A percentile compares a stretch with the other conserved stretches of the same genome.
Conservation (phyloP, 2,113 vertebrate species). For the Anas platyrhynchos region DNA sequence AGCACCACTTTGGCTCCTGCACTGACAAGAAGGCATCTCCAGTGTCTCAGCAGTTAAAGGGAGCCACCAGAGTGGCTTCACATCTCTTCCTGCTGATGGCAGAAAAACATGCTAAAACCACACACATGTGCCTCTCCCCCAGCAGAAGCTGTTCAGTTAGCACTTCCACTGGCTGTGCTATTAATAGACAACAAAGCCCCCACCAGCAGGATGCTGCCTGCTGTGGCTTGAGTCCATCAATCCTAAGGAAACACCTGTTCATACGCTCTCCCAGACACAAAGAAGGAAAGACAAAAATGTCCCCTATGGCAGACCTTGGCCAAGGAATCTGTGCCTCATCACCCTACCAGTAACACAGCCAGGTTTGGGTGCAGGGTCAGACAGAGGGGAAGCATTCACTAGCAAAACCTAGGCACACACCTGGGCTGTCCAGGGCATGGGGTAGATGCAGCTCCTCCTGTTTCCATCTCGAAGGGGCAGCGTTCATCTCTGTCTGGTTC, state of each 20-base stretch:
- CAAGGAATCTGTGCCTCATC: background rate
- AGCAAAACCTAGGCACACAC: background rate
- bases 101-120: background rate
- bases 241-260: background rate
- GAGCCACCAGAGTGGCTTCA: background rate
- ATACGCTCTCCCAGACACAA: background rate
- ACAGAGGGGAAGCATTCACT: accelerated
- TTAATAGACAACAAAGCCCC: background rate
- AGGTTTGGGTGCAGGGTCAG: background rate
- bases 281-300: background rate
- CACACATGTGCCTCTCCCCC: accelerated
- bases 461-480: slow-evolving; percentile 11
- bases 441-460: background rate
- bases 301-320: accelerated
- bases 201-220: background rate
- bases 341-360: background rate
- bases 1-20: background rate
- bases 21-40: background rate
- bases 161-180: no score
- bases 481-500: background rate
- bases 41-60: accelerated
- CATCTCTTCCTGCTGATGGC: background rate
- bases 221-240: accelerated
- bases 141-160: background rate
- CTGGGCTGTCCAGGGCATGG: background rate